Percentiles rank a stretch among this genome's conserved stretches.
These are phyloP conservation scores for Spicauda simplicius DNA, from an alignment of 2,888 invertebrate species.

Conservation along the genomic window DNA sequence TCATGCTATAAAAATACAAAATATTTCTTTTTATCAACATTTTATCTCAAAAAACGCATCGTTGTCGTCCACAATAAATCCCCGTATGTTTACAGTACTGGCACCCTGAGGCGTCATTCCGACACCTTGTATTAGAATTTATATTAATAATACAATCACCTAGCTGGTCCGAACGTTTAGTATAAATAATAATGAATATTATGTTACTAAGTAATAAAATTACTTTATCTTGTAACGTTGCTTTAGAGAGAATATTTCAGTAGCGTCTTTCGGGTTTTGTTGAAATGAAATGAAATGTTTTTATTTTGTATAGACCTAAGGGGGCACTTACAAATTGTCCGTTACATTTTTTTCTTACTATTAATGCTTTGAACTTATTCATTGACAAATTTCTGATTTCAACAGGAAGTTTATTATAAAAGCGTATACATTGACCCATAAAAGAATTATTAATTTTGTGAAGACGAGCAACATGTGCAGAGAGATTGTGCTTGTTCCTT, in stretches of 20 bases:
- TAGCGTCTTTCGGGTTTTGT: background rate
- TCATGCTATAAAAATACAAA: too few relatives aligned
- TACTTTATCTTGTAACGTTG: background rate
- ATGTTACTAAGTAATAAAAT: constrained; percentile 12
- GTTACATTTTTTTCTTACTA: too few relatives aligned
- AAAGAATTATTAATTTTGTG: too few relatives aligned
- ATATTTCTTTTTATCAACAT: background rate
- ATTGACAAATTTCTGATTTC: too few relatives aligned
- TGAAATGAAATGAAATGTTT: too few relatives aligned
- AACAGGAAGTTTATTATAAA: too few relatives aligned
- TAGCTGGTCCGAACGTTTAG: constrained; percentile 14
- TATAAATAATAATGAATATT: constrained; percentile 21
- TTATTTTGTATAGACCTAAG: too few relatives aligned
- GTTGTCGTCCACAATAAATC: background rate
- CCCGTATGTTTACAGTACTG: constrained; percentile 26
- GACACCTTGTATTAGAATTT: constrained; percentile 34
- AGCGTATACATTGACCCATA: too few relatives aligned
- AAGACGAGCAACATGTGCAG: too few relatives aligned
- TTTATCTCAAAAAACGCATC: background rate
- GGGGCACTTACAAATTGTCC: too few relatives aligned
- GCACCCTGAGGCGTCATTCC: constrained; percentile 32
- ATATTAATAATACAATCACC: constrained; percentile 13
- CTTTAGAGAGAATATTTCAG: background rate
- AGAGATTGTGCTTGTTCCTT: too few relatives aligned
- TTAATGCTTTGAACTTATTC: too few relatives aligned